A percentile compares a stretch with the other conserved stretches of the same genome.
Evolutionary conservation across 2,888 invertebrate genomes (phyloP).

Genomic region (Eristalis pertinax): DNA sequence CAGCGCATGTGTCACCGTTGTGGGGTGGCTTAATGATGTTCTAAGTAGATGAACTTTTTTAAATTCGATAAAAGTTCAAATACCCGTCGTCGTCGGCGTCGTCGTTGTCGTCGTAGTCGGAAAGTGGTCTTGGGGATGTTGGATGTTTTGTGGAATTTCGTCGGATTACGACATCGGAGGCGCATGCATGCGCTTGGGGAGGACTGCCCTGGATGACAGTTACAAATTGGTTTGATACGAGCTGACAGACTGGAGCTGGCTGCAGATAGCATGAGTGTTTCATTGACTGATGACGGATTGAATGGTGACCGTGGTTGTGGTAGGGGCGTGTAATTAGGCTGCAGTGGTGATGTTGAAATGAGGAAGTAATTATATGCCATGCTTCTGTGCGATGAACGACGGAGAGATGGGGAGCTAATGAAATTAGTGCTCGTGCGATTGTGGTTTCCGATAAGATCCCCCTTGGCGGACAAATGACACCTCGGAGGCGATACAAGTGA

Average conservation of each 20-base stretch:
- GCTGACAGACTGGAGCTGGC: neutral
- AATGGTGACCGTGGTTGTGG: neutral
- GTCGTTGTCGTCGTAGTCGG: too few species aligned
- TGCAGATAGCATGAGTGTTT: neutral
- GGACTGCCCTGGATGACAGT: neutral
- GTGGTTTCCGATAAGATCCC: neutral
- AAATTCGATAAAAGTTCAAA: conserved; percentile 51
- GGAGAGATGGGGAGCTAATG: neutral
- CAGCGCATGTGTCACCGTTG: conserved; percentile 48
- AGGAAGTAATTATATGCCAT: neutral
- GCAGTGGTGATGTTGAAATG: neutral
- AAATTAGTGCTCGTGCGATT: neutral
- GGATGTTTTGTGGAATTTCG: neutral
- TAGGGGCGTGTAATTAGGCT: neutral
- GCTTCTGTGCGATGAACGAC: neutral
- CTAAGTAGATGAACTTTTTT: conserved; percentile 57
- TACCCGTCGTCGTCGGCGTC: neutral
- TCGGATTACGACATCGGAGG: neutral
- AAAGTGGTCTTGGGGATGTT: neutral
- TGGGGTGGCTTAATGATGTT: conserved; percentile 40
- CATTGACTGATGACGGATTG: neutral
- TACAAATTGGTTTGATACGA: neutral
- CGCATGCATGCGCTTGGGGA: neutral
- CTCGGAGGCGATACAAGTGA: neutral
- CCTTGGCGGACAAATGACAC: neutral